Percentiles rank a stretch among this genome's conserved stretches.
phyloP scores from a whole-genome alignment of 1,140 invertebrate species.

The Epicauta chinensis region DNA sequence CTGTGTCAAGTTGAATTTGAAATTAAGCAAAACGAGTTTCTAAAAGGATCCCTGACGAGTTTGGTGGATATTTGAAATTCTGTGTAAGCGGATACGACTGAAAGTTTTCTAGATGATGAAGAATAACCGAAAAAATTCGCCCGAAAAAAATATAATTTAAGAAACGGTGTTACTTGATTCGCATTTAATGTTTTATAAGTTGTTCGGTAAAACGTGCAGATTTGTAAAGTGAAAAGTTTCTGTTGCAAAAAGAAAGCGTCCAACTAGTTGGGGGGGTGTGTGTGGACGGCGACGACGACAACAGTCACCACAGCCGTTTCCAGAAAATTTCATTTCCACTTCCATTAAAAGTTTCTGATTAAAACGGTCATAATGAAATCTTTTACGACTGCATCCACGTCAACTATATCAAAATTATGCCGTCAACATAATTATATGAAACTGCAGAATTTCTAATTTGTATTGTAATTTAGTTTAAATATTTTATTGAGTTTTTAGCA shows the following conservation, averaged over 20 bases:
- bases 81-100: slow-evolving; percentile 5
- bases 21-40: slow-evolving; percentile 22
- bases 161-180: slow-evolving; percentile 20
- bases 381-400: background rate
- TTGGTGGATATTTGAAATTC: slow-evolving; percentile 20
- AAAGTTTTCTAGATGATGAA: slow-evolving; percentile 6
- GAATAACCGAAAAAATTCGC: no score
- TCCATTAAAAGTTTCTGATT: slow-evolving; percentile 17
- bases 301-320: background rate
- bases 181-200: slow-evolving; percentile 21
- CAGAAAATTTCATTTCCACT: slow-evolving; percentile 12
- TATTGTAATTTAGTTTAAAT: background rate
- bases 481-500: no score
- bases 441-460: background rate
- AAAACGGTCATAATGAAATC: slow-evolving; percentile 13
- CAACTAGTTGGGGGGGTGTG: slow-evolving; percentile 13
- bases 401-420: background rate
- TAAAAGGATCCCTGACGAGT: slow-evolving; percentile 16
- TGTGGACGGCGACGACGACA: no score
- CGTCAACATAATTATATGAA: background rate
- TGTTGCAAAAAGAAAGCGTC: background rate
- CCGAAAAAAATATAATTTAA: slow-evolving; percentile 18
- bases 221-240: slow-evolving; percentile 21
- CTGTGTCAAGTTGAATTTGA: slow-evolving; percentile 13
- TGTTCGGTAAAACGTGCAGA: slow-evolving; percentile 17